Evolutionary conservation across 1,140 invertebrate genomes (phyloP), one percentile per base, ranked within the genome.

Genomic region (Bombus fervidus): DNA sequence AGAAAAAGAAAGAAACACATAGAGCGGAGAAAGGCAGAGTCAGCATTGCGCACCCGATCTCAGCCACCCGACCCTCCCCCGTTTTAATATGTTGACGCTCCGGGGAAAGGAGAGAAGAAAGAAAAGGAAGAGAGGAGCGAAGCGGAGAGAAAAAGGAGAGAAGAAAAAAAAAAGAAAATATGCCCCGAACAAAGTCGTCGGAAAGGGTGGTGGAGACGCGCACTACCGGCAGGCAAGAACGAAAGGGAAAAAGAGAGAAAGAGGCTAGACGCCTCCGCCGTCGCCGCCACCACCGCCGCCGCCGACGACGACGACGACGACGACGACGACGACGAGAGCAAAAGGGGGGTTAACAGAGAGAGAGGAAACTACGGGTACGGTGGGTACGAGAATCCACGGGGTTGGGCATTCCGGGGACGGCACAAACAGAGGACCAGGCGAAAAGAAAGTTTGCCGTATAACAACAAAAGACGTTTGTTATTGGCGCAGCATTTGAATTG

Each of bases 381-480:
- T n/a, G 79, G 59, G 71, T 22, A 86, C 80, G 81, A 22, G 88
- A 72, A 80, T 86, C 80, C 81, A 78, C 85, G 41, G 84, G 86
- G 82, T 87, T 83, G 91, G 88, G 85, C 87, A 91, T 91, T 76
- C 82, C 87, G 81, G 83, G 89, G 83, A 91, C 87, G 92, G 89
- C 81, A 89, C 90, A 92, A 92, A 93, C 91, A 92, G 90, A 93
- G 90, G 86, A 90, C 86, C 89, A 83, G 74, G 87, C 89, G 91
- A 93, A 93, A 93, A 94, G 93, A 94, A 94, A 94, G 91, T 94
- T 95, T 94, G 92, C 92, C 92, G 91, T 94, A 84, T 91, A 95
- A 95, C 95, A 95, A 95, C 95, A 95, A 95, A 95, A 95, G 95
- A 94, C 95, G 94, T 95, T 95, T 95, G 95, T 95, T 95, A 95